Base-by-base conservation (phyloP, 1,140 invertebrate genomes). In the Popillia japonica region DNA sequence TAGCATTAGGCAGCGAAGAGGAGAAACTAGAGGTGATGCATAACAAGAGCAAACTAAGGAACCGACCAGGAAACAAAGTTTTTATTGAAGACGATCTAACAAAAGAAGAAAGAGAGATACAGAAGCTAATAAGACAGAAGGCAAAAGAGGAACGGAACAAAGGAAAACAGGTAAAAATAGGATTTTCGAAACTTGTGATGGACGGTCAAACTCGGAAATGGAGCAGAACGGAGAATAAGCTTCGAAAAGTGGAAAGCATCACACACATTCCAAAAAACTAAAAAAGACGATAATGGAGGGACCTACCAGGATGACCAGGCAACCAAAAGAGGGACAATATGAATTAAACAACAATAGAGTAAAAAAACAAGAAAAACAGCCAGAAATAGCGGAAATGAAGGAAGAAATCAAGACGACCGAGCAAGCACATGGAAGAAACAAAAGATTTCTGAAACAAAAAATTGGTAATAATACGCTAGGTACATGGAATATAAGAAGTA, bases 401-500 rank as follows among this genome's bases (percentile, higher is more conserved):
- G 44, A 75, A 75, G 7, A 9, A 74, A 74, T 27, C 9, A 8
- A 41, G 72, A 41, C 22, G 7, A 59, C 11, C 9, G 20, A 64
- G 42, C 20, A 48, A 61, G n/a, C 11, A 40, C 17, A 41, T 14
- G 22, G 59, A 48, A 64, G 20, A 17, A 68, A 7, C 14, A 34
- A 40, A 64, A 40, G 59, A 9, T 23, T 20, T 34, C 3, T 23
- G 76, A 23, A 20, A 17, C 27, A 40, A 23, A 77, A 77, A 40
- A 14, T 27, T 14, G 34, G 14, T 41, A 77, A 59, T 64, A 77
- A 9, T 77, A 48, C 64, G 75, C 14, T 78, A 44, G 78, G 14
- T 76, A 78, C 78, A 41, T 78, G 78, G 73, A 76, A 78, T 72
- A 76, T 76, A n/a, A 75, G 78, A 76, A 44, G 59, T 68, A 2